These are phyloP conservation scores for Calcarius lapponicus DNA, from an alignment of 2,797 vertebrate genomes.

Conservation along the genomic window DNA sequence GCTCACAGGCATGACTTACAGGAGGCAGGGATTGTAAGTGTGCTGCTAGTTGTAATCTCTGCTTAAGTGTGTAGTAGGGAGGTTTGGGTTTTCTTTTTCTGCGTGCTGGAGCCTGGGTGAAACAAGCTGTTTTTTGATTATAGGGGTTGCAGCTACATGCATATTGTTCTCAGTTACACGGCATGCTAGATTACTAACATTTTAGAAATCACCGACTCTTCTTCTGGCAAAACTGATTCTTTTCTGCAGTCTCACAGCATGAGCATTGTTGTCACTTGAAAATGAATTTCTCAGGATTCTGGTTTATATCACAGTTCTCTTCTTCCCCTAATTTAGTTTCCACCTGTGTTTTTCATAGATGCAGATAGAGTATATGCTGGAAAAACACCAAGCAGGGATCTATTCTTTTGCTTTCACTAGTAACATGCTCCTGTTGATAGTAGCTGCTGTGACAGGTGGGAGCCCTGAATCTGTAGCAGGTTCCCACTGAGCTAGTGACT, in stretches of 20 bases:
- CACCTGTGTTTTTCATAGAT: neutral
- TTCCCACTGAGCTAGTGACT: neutral
- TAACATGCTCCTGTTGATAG: neutral
- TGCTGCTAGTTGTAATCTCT: neutral
- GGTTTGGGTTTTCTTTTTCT: neutral
- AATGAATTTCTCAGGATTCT: neutral
- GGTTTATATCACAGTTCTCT: neutral
- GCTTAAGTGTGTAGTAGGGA: neutral
- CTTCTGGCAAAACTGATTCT: neutral
- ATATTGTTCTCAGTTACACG: neutral
- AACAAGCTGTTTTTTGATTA: conserved; percentile 11
- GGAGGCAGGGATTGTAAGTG: neutral
- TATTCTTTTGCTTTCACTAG: neutral
- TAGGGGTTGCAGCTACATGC: neutral
- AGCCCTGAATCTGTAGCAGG: neutral
- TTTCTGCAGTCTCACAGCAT: conserved; percentile 19
- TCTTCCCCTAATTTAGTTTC: conserved; percentile 4
- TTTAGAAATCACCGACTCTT: neutral
- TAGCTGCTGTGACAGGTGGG: neutral
- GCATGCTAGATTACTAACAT: conserved; percentile 31
- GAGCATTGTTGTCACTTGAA: neutral
- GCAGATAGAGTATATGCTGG: neutral
- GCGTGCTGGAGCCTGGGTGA: neutral
- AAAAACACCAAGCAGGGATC: neutral
- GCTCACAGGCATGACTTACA: conserved; percentile 22